Evolutionary conservation across 1,140 invertebrate species (phyloP).

Genomic region (Laodelphax striatellus): DNA sequence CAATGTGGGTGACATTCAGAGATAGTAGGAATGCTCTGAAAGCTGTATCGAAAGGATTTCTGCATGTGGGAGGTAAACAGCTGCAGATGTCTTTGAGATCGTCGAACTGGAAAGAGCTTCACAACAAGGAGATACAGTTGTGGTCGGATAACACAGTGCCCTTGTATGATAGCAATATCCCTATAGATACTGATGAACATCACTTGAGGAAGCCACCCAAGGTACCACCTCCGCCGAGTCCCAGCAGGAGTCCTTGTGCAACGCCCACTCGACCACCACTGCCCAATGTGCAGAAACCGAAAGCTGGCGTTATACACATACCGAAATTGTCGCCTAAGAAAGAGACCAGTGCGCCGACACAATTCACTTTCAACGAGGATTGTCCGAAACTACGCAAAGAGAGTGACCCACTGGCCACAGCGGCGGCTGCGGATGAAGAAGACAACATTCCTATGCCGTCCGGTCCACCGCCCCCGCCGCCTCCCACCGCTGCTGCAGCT

Average conservation of each 20-base stretch:
- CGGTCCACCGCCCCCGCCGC: conserved; percentile 31
- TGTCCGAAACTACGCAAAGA: conserved; percentile 1
- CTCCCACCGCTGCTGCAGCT: conserved; percentile 11
- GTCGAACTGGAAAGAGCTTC: conserved; percentile 65
- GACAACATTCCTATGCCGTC: conserved; percentile 23
- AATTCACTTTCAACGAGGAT: conserved; percentile 9
- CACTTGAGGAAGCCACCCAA: conserved; percentile 34
- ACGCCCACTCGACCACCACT: conserved; percentile 26
- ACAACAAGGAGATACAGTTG: conserved; percentile 68
- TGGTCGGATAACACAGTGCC: conserved; percentile 74
- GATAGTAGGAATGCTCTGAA: conserved; percentile 72
- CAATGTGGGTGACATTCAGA: conserved; percentile 81
- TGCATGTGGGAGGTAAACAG: conserved; percentile 39
- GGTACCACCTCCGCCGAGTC: conserved; percentile 33
- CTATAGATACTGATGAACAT: conserved; percentile 26
- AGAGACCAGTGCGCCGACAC: conserved; percentile 13
- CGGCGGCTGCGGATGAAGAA: conserved; percentile 26
- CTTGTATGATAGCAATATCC: conserved; percentile 39
- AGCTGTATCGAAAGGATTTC: conserved; percentile 46
- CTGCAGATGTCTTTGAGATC: conserved; percentile 70
- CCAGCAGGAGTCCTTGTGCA: conserved; percentile 23
- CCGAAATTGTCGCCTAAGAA: conserved; percentile 24
- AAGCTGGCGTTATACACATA: conserved; percentile 32
- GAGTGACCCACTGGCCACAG: conserved; percentile 29
- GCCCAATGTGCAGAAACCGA: conserved; percentile 14